Evolutionary conservation across 2,797 vertebrate genomes (phyloP).

Genomic region (Lagocephalus sceleratus): DNA sequence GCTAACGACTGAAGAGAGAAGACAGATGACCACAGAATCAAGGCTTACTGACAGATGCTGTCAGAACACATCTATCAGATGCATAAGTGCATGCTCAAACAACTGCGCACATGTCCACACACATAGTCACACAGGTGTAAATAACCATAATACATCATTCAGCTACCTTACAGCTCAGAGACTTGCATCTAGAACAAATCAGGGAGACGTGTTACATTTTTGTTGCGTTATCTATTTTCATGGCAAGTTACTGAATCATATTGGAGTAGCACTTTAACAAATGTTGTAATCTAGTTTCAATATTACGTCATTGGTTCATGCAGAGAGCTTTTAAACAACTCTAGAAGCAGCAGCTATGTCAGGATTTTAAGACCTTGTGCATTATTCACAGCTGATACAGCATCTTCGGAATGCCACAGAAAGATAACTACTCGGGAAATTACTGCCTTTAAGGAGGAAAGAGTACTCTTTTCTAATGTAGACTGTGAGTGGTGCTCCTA

Average conservation of each 20-base stretch:
- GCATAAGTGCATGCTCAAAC: background rate
- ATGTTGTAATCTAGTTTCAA: conserved; percentile 22
- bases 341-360: conserved; percentile 13
- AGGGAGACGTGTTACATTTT: no score
- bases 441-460: conserved; percentile 16
- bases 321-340: conserved; percentile 28
- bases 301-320: conserved; percentile 19
- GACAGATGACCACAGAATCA: conserved; percentile 49
- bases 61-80: conserved; percentile 46
- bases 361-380: conserved; percentile 13
- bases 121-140: conserved; percentile 5
- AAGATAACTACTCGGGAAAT: conserved; percentile 41
- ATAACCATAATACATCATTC: conserved; percentile 1
- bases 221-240: conserved; percentile 6
- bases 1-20: conserved; percentile 31
- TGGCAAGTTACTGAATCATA: background rate
- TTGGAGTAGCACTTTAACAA: no score
- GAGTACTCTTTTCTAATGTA: conserved; percentile 26
- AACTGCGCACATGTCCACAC: background rate
- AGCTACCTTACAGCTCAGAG: background rate
- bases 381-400: conserved; percentile 37
- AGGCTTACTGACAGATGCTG: conserved; percentile 51
- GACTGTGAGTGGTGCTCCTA: conserved; percentile 23
- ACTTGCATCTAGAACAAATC: no score
- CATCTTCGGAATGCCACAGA: conserved; percentile 36